A percentile compares a stretch with the other conserved stretches of the same genome.
phyloP scores from a whole-genome alignment of 2,113 vertebrate species.

The Indicator indicator region DNA sequence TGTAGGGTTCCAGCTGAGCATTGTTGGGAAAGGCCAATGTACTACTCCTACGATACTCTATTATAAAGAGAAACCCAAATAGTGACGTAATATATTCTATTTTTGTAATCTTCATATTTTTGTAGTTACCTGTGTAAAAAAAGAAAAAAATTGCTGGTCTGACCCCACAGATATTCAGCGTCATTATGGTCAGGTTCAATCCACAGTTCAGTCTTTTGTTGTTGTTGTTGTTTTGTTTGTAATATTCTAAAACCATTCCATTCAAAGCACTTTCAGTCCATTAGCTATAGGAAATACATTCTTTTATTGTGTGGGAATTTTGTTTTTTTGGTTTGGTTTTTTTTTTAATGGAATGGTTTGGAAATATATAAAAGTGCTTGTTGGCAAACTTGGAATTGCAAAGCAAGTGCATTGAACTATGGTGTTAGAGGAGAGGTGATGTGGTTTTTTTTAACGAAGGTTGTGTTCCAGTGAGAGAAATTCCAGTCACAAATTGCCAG shows the following conservation, averaged over 20 bases:
- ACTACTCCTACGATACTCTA: slow-evolving; percentile 63
- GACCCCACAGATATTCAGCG: slow-evolving; percentile 69
- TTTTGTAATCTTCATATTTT: slow-evolving; percentile 83
- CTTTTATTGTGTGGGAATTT: slow-evolving; percentile 62
- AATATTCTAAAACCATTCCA: slow-evolving; percentile 88
- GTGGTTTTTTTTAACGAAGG: slow-evolving; percentile 42
- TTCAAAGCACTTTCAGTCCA: slow-evolving; percentile 94
- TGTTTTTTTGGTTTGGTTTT: slow-evolving; percentile 29
- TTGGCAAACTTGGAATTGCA: slow-evolving; percentile 66
- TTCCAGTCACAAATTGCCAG: slow-evolving; percentile 66
- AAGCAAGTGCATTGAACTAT: slow-evolving; percentile 77
- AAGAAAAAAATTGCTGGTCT: slow-evolving; percentile 77
- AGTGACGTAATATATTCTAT: slow-evolving; percentile 80
- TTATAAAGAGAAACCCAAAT: slow-evolving; percentile 68
- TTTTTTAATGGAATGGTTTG: slow-evolving; percentile 82
- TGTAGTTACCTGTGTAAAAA: slow-evolving; percentile 80
- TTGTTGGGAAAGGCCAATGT: slow-evolving; percentile 61
- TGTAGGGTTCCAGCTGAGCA: slow-evolving; percentile 64
- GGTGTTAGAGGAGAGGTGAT: slow-evolving; percentile 70
- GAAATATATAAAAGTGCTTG: slow-evolving; percentile 69
- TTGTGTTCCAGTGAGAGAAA: slow-evolving; percentile 70
- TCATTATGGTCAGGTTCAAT: slow-evolving; percentile 73
- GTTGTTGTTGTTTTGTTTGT: background rate
- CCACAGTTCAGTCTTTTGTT: slow-evolving; percentile 74
- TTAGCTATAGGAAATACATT: slow-evolving; percentile 74